These are phyloP conservation scores for Buceros bicornis DNA, from an alignment of 2,797 vertebrate genomes.

Conservation along the genomic window DNA sequence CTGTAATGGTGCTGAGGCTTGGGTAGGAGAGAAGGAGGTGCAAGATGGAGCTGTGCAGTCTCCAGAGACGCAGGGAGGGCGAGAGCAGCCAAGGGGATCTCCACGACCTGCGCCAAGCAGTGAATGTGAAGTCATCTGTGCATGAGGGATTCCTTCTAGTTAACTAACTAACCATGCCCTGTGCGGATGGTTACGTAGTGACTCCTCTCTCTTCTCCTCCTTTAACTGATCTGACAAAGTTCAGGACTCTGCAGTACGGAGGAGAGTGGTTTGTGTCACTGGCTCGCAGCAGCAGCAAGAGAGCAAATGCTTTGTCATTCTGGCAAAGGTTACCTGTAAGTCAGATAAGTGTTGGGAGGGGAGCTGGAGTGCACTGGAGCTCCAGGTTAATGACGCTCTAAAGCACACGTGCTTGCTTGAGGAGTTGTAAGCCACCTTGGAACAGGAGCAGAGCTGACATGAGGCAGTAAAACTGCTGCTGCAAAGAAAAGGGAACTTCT, in stretches of 20 bases:
- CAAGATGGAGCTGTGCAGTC: background rate
- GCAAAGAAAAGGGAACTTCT: constrained; percentile 7
- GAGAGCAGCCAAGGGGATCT: background rate
- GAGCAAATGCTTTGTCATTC: constrained; percentile 51
- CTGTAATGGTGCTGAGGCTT: background rate
- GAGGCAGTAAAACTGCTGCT: background rate
- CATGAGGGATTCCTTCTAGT: constrained; percentile 6
- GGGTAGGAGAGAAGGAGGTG: background rate
- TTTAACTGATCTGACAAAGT: background rate
- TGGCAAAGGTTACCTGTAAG: constrained; percentile 1
- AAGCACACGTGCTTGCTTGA: background rate
- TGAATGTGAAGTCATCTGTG: background rate
- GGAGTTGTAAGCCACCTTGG: background rate
- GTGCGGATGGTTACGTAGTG: background rate
- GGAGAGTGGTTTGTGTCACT: background rate
- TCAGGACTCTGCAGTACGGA: constrained; percentile 33
- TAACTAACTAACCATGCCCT: background rate
- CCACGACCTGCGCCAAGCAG: background rate
- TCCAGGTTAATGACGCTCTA: background rate
- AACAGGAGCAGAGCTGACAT: background rate
- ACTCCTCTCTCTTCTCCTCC: background rate
- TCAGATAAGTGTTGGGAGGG: background rate
- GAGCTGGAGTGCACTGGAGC: background rate
- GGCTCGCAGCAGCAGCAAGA: background rate
- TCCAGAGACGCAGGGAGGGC: background rate